A percentile compares a stretch with the other conserved stretches of the same genome.
These are phyloP conservation scores for Accipiter virgatus DNA, from an alignment of 2,113 vertebrate species.

Conservation along the genomic window DNA sequence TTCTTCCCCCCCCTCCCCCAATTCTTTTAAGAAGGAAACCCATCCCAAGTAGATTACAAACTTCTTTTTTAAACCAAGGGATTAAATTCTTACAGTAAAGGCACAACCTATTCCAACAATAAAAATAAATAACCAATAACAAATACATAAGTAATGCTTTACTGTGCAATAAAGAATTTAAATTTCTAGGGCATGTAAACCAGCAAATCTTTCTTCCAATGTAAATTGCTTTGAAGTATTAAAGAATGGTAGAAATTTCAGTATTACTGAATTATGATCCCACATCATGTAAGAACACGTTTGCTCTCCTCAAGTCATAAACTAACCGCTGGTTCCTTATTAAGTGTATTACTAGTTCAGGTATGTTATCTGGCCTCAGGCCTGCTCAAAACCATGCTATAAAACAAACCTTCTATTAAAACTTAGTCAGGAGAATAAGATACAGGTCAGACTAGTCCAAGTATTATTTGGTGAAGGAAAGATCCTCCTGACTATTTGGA, in stretches of 20 bases:
- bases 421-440: neutral
- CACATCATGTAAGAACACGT: neutral
- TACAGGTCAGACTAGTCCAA: neutral
- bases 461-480: neutral
- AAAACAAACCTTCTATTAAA: neutral
- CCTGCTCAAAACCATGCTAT: neutral
- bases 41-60: neutral
- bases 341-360: neutral
- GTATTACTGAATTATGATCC: neutral
- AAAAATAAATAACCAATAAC: neutral
- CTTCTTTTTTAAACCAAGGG: neutral
- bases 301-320: neutral
- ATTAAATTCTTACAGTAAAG: neutral
- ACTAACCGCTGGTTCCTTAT: neutral
- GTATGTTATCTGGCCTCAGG: slow-evolving; percentile 9
- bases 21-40: neutral
- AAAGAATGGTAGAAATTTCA: neutral
- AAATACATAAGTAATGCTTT: neutral
- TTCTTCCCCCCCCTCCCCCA: neutral
- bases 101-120: neutral
- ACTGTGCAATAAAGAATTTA: neutral
- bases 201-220: neutral
- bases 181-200: neutral
- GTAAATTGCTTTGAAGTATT: neutral
- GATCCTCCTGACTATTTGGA: neutral